Evolutionary conservation across 2,888 invertebrate species (phyloP).

Genomic region (Pristionchus mayeri): DNA sequence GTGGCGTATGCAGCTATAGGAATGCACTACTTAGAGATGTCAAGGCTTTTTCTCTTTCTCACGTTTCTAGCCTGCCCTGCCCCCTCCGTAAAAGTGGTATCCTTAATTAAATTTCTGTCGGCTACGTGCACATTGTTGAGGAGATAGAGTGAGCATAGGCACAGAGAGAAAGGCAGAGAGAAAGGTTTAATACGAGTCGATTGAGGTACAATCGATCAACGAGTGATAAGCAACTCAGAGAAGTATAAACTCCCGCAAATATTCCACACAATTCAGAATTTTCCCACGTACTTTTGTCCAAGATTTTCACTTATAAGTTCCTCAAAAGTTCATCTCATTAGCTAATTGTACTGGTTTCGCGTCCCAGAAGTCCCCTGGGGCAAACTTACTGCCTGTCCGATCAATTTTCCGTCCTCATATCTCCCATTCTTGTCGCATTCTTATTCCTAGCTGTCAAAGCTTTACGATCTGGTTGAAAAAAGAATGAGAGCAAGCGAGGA

Average conservation of each 20-base stretch:
- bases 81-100: neutral
- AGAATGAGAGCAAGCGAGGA: neutral
- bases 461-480: neutral
- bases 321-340: neutral
- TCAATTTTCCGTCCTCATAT: neutral
- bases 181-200: no score
- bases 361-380: no score
- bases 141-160: neutral
- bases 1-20: no score
- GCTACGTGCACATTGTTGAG: neutral
- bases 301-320: no score
- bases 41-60: neutral
- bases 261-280: no score
- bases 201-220: no score
- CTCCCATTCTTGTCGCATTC: neutral
- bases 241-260: neutral
- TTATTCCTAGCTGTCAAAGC: neutral
- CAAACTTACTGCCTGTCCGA: neutral
- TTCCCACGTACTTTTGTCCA: no score
- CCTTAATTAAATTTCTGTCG: neutral
- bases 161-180: neutral
- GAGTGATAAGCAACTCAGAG: neutral
- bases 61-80: neutral
- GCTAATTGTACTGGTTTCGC: neutral
- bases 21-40: no score